These are phyloP conservation scores for Cantharis rufa DNA, from an alignment of 2,888 invertebrate species.

Conservation along the genomic window DNA sequence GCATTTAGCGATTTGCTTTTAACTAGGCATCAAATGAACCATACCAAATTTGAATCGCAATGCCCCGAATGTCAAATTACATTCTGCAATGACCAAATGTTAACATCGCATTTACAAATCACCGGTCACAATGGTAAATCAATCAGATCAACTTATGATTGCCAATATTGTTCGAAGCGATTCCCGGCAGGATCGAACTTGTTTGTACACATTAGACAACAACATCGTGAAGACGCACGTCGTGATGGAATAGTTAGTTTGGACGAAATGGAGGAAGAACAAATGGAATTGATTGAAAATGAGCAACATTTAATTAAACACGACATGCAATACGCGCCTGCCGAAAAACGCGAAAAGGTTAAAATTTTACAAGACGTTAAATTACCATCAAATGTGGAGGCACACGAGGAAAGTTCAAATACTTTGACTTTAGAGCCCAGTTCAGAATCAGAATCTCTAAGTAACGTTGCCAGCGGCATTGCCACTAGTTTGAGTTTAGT, in stretches of 20 bases:
- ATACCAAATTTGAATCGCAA: conserved; percentile 59
- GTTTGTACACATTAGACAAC: conserved; percentile 70
- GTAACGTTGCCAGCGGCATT: conserved; percentile 62
- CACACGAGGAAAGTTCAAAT: neutral
- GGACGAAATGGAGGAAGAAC: conserved; percentile 58
- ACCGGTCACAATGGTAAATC: conserved; percentile 59
- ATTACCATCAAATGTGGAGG: conserved; percentile 30
- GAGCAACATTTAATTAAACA: conserved; percentile 40
- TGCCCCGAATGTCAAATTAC: conserved; percentile 63
- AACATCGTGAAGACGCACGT: conserved; percentile 67
- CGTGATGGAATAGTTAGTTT: conserved; percentile 67
- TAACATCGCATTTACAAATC: conserved; percentile 61
- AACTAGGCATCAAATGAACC: conserved; percentile 70
- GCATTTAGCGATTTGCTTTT: conserved; percentile 75
- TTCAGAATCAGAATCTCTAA: conserved; percentile 61
- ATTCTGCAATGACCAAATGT: conserved; percentile 55
- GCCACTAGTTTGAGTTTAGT: conserved; percentile 62
- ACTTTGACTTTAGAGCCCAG: conserved; percentile 54
- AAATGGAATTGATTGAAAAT: conserved; percentile 43
- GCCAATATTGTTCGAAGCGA: conserved; percentile 76
- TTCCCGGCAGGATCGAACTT: conserved; percentile 72
- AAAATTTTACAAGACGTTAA: conserved; percentile 53
- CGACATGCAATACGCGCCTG: conserved; percentile 40
- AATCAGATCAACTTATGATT: conserved; percentile 54
- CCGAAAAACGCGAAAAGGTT: conserved; percentile 57